Evolutionary conservation across 1,140 invertebrate species (phyloP).

Genomic region (Marisa cornuarietis): DNA sequence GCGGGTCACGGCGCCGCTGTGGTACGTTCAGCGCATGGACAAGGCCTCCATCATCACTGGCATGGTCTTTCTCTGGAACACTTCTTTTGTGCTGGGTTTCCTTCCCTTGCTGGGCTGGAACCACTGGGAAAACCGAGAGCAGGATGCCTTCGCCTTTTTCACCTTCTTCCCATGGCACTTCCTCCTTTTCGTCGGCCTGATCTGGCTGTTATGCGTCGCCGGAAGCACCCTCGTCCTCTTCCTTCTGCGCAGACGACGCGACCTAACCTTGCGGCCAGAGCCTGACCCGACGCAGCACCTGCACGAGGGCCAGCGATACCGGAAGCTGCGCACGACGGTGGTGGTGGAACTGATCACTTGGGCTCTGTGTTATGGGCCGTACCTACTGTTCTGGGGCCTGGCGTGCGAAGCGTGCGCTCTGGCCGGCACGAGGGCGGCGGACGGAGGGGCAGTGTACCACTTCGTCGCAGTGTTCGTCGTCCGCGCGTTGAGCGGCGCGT

Average conservation of each 20-base stretch:
- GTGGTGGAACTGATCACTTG: constrained; percentile 38
- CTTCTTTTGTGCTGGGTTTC: constrained; percentile 56
- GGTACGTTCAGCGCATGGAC: constrained; percentile 38
- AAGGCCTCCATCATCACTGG: constrained; percentile 50
- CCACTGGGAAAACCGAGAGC: neutral
- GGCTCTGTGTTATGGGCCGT: constrained; percentile 39
- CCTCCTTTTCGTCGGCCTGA: constrained; percentile 32
- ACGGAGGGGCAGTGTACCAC: constrained; percentile 31
- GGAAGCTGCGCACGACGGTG: constrained; percentile 31
- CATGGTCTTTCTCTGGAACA: constrained; percentile 54
- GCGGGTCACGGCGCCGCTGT: constrained; percentile 40
- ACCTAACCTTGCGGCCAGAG: constrained; percentile 25
- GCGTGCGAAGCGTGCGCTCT: constrained; percentile 27
- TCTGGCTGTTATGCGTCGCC: constrained; percentile 32
- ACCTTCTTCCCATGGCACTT: constrained; percentile 41
- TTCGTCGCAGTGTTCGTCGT: constrained; percentile 44
- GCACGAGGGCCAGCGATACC: constrained; percentile 40
- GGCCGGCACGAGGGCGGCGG: neutral
- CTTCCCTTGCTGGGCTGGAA: constrained; percentile 54
- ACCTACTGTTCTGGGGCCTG: constrained; percentile 35
- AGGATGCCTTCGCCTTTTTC: constrained; percentile 36
- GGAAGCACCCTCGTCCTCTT: constrained; percentile 28
- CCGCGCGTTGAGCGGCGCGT: constrained; percentile 35
- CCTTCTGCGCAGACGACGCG: constrained; percentile 18
- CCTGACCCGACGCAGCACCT: constrained; percentile 30